Base-by-base conservation (phyloP, 1,140 invertebrate species). In the Calosoma granatense region DNA sequence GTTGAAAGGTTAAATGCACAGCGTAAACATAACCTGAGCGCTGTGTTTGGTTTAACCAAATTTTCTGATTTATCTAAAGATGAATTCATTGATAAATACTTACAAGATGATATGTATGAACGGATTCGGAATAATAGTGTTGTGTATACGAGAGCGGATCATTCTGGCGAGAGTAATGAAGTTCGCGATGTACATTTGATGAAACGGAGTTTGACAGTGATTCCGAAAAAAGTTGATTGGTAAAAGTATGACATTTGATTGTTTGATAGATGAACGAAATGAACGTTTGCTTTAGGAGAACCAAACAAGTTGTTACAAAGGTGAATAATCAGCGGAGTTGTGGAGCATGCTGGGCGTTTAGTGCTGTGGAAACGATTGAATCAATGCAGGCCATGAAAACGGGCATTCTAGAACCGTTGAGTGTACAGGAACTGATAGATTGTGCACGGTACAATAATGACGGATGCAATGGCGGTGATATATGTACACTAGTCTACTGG, bases 321-420 rank as follows among this genome's bases (percentile, higher is more conserved):
- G 78, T 93, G 0, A 78, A 80, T 58, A 84, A 85, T 67, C 91
- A 94, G 68, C 82, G 82, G 6, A 63, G 75, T 14, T 94, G 91
- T 73, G 90, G 90, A 3, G 89, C 88, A 1, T 93, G 90, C 70
- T 94, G 89, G 89, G 90, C 90, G 0, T 90, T 90, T 70, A 89
- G 87, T 66, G 82, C 83, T 0, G 76, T 90, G 0, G 86, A 86
- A 65, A 83, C 82, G 3, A 78, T 86, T 36, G 90, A 93, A 71
- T 79, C 85, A 1, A 88, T 90, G 86, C 73, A 81, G 58, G 86
- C 86, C 1, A 80, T 90, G 14, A 76, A 80, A 62, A 84, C 74
- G 47, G 81, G 81, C 14, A 78, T 75, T 22, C 67, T 88, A 2
- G 64, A 75, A 19, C 60, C 74, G 1, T 77, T 90, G 6, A 91